Evolutionary conservation across 2,888 invertebrate genomes (phyloP), one percentile per base, ranked within the genome.

Genomic region (Pollenia amentaria): DNA sequence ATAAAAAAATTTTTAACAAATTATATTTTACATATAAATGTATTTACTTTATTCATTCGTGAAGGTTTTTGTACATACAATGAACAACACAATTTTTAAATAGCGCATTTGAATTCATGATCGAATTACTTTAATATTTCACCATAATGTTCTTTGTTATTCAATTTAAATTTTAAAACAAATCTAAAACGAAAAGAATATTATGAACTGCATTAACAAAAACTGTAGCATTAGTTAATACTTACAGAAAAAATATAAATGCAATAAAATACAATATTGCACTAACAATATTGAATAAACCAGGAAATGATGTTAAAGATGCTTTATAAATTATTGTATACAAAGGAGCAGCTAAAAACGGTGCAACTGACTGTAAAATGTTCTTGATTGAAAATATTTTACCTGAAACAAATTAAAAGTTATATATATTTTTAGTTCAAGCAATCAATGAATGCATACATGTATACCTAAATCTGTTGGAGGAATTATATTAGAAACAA

Each of bases 371-470:
- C 92, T 96, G 96, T 40, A 96, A 90, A 3, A 95, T 94, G 44
- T 95, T 95, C 90, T 95, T 95, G 73, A 96, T 92, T 0, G 96
- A 95, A 90, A 96, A 96, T 40, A 96, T 94, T 93, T 96, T 96
- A 3, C 96, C 96, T 93, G 29, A n/a, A 79, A 85, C 53, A 57
- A 44, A 16, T 69, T 29, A 29, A 29, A 16, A 38, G 18, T 48
- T 40, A 42, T 18, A 18, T 12, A 53, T 7, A 11, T 44, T 40
- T 38, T 38, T 16, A 6, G 16, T 16, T 38, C n/a, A 51, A 40
- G 7, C 2, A 10, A 64, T 29, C 14, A 48, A 7, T 29, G 3
- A 12, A 40, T 55, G 53, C 11, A 7, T 72, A 92, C 93, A 46
- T 55, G 53, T 11, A 7, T 72, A 92, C 93, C 96, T 84, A 93